These are phyloP conservation scores for Rhysida immarginata DNA, from an alignment of 1,140 invertebrate species.

Conservation along the genomic window DNA sequence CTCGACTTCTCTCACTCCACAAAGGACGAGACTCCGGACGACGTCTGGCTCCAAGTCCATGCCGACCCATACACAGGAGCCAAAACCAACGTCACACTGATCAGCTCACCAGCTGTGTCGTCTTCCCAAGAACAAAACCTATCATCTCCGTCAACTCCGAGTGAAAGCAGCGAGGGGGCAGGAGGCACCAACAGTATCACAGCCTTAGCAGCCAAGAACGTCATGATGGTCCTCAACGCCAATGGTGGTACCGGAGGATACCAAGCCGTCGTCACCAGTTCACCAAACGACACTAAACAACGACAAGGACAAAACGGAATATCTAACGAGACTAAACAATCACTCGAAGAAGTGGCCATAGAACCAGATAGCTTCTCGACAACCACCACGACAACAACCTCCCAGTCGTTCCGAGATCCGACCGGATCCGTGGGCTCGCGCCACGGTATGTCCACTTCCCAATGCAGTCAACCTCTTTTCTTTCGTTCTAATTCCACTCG, in stretches of 20 bases:
- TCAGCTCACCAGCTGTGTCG: not conserved
- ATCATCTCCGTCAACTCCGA: not conserved
- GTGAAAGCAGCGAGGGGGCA: not conserved
- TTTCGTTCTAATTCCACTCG: not conserved
- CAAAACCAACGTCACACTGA: not conserved
- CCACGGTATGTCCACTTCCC: constrained; percentile 46
- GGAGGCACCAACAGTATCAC: not conserved
- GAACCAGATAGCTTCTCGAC: constrained; percentile 57
- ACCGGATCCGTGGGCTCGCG: constrained; percentile 36
- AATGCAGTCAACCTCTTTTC: constrained; percentile 34
- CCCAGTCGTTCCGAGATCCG: not conserved
- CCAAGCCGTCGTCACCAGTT: not conserved
- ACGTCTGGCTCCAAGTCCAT: not conserved
- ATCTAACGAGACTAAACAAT: too few relatives aligned
- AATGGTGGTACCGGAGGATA: not conserved
- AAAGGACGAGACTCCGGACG: too few relatives aligned
- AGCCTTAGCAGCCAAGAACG: not conserved
- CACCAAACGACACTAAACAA: constrained; percentile 26
- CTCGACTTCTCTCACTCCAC: not conserved
- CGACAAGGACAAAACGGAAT: too few relatives aligned
- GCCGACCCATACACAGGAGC: not conserved
- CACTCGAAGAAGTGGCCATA: too few relatives aligned
- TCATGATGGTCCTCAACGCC: not conserved
- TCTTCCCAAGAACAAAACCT: not conserved
- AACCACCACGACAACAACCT: constrained; percentile 46